Evolutionary conservation across 2,797 vertebrate genomes (phyloP).

Genomic region (Glossophaga mutica): DNA sequence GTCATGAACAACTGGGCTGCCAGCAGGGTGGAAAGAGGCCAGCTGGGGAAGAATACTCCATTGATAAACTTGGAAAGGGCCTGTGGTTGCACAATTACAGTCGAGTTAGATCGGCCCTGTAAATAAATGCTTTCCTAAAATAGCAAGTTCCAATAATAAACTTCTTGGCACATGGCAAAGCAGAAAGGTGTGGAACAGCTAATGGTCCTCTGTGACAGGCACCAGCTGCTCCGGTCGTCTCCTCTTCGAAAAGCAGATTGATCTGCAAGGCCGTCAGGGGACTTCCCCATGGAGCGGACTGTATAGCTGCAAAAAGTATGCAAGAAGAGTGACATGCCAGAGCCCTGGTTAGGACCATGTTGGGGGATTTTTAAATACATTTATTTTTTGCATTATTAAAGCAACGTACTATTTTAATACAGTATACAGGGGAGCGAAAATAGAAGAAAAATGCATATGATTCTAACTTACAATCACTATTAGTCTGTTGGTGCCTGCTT

Average conservation of each 20-base stretch:
- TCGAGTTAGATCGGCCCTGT: not conserved
- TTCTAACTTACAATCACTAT: not conserved
- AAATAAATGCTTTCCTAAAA: slow-evolving; percentile 41
- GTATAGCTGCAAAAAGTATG: not conserved
- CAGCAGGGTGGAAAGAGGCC: not conserved
- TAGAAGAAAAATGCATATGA: not conserved
- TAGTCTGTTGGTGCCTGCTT: not conserved
- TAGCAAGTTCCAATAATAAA: slow-evolving; percentile 37
- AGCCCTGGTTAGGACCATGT: not conserved
- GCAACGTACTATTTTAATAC: not conserved
- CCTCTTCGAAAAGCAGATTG: slow-evolving; percentile 29
- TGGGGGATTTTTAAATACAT: not conserved
- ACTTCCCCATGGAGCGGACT: not conserved
- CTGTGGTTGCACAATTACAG: not conserved
- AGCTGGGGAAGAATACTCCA: not conserved
- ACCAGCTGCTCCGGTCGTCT: not conserved
- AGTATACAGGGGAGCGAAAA: not conserved
- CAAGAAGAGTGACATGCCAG: not conserved
- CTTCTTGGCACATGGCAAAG: not conserved
- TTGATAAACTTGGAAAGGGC: not conserved
- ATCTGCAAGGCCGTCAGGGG: not conserved
- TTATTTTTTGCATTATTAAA: slow-evolving; percentile 37
- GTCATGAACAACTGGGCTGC: not conserved
- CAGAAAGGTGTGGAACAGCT: not conserved
- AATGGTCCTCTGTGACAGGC: slow-evolving; percentile 2